Percentiles rank a stretch among this genome's conserved stretches.
These are phyloP conservation scores for Notiomystis cincta DNA, from an alignment of 2,113 vertebrate genomes.

Conservation along the genomic window DNA sequence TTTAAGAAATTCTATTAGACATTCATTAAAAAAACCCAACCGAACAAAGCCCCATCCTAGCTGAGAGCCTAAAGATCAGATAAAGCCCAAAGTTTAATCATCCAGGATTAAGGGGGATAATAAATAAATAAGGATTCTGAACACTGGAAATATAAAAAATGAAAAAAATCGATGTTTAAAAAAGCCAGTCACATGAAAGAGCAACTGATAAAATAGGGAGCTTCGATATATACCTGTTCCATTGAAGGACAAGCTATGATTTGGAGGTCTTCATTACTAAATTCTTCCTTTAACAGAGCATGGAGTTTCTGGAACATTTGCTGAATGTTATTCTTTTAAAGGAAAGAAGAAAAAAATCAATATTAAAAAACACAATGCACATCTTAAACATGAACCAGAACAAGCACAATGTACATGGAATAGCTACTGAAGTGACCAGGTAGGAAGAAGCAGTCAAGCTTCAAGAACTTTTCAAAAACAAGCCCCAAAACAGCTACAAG, in stretches of 20 bases:
- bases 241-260: conserved; percentile 94
- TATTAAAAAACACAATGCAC: background rate
- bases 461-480: background rate
- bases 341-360: background rate
- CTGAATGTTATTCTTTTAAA: conserved; percentile 92
- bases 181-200: background rate
- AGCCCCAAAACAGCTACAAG: background rate
- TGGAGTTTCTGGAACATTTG: conserved; percentile 94
- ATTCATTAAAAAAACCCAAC: background rate
- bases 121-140: background rate
- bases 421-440: background rate
- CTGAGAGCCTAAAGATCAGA: background rate
- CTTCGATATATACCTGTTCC: conserved; percentile 84
- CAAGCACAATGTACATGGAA: background rate
- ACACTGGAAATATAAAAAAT: background rate
- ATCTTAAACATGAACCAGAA: background rate
- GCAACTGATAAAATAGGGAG: background rate
- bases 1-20: background rate
- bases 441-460: background rate
- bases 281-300: conserved; percentile 89
- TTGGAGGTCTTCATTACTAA: conserved; percentile 88
- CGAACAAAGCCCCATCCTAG: background rate
- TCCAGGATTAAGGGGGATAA: background rate
- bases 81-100: background rate
- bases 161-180: background rate